phyloP scores from a whole-genome alignment of 2,888 invertebrate species.

The Thera britannica region DNA sequence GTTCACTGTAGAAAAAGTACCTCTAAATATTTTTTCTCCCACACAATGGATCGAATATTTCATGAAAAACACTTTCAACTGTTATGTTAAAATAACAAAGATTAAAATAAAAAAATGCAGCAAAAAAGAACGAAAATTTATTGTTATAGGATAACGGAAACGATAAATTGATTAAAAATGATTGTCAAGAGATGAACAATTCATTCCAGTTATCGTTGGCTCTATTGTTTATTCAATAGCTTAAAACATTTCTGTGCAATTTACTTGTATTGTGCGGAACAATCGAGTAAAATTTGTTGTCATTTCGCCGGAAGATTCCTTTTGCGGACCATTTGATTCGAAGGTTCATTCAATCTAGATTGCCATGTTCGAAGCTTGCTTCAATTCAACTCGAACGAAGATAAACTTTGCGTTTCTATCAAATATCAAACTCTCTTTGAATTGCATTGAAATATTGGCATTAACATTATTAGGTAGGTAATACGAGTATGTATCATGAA shows the following conservation, averaged over 20 bases:
- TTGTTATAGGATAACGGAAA: conserved; percentile 35
- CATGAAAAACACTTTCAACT: conserved; percentile 10
- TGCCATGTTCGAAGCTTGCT: conserved; percentile 14
- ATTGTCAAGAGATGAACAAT: conserved; percentile 39
- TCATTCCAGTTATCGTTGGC: conserved; percentile 39
- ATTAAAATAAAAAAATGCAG: conserved; percentile 22
- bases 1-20: conserved; percentile 87
- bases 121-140: conserved; percentile 27
- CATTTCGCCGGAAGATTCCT: conserved; percentile 47
- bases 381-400: conserved; percentile 9
- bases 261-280: conserved; percentile 65
- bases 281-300: conserved; percentile 52
- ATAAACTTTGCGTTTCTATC: conserved; percentile 12
- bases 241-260: conserved; percentile 58
- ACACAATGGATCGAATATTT: conserved; percentile 17
- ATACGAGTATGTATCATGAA: conserved; percentile 31
- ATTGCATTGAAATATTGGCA: conserved; percentile 22
- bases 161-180: conserved; percentile 37
- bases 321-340: conserved; percentile 54
- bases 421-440: conserved; percentile 4
- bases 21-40: conserved; percentile 5
- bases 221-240: conserved; percentile 59
- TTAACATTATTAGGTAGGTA: conserved; percentile 34
- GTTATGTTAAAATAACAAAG: conserved; percentile 16
- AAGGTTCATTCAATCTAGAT: conserved; percentile 43